These are phyloP conservation scores for Edolisoma coerulescens DNA, from an alignment of 2,113 vertebrate species.

Conservation along the genomic window DNA sequence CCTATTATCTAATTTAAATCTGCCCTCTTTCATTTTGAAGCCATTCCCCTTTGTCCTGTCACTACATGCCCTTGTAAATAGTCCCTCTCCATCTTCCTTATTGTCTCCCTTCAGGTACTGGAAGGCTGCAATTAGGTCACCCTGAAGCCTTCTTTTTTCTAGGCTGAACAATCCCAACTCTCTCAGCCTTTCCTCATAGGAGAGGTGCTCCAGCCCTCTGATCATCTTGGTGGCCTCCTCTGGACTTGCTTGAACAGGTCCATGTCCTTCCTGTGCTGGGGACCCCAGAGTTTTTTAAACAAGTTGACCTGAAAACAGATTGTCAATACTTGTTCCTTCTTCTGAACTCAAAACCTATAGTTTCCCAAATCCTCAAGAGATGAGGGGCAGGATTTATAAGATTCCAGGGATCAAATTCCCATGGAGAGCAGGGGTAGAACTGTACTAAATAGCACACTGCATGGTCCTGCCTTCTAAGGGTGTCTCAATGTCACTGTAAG, in stretches of 20 bases:
- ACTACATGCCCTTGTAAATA: neutral
- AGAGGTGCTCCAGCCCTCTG: neutral
- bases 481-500: accelerated
- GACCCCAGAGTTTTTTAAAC: neutral
- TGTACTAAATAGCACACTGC: neutral
- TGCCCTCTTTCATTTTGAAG: neutral
- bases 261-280: neutral
- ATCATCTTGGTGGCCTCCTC: neutral
- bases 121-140: accelerated
- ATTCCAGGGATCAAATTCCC: neutral
- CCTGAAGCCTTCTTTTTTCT: neutral
- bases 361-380: neutral
- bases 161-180: neutral
- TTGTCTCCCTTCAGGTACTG: neutral
- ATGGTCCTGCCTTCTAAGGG: neutral
- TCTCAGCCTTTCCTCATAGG: neutral
- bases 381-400: neutral
- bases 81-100: neutral
- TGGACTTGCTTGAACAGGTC: neutral
- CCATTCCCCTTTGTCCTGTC: neutral
- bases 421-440: neutral
- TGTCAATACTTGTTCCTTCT: neutral
- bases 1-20: neutral
- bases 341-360: neutral
- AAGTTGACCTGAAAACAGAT: neutral